phyloP scores from a whole-genome alignment of 2,113 vertebrate species.

The Aptenodytes patagonicus region DNA sequence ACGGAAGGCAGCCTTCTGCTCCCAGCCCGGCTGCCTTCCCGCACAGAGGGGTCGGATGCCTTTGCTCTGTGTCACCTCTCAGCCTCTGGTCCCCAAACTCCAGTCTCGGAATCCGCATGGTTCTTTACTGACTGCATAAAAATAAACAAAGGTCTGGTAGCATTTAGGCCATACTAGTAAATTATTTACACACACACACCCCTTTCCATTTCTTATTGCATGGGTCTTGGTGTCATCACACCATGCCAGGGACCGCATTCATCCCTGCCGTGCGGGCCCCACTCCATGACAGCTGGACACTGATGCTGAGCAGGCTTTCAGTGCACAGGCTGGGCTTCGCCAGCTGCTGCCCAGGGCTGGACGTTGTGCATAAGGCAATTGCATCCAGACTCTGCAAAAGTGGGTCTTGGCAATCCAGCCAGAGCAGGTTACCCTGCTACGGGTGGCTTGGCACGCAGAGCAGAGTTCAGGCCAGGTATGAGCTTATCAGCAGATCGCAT shows the following conservation, averaged over 20 bases:
- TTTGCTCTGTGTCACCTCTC: not conserved
- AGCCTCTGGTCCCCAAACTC: not conserved
- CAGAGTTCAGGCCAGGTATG: not conserved
- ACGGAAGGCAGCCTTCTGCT: not conserved
- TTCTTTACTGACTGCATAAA: slow-evolving; percentile 26
- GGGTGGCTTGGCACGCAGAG: not conserved
- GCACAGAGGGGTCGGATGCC: not conserved
- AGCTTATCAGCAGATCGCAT: not conserved
- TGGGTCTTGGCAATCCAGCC: not conserved
- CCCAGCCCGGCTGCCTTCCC: not conserved
- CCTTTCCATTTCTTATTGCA: not conserved
- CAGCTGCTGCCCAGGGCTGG: not conserved
- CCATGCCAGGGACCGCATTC: not conserved
- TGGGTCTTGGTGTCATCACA: not conserved
- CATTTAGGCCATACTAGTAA: slow-evolving; percentile 3
- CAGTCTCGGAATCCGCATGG: not conserved
- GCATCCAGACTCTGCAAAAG: not conserved
- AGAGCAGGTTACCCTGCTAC: not conserved
- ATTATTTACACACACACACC: not conserved
- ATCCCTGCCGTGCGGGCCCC: rapidly evolving
- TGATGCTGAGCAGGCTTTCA: not conserved
- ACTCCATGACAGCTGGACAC: rapidly evolving
- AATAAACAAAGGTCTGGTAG: slow-evolving; percentile 10
- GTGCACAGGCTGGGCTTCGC: not conserved
- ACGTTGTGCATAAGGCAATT: not conserved